These are phyloP conservation scores for Alitta virens DNA, from an alignment of 2,888 invertebrate species.

Conservation along the genomic window DNA sequence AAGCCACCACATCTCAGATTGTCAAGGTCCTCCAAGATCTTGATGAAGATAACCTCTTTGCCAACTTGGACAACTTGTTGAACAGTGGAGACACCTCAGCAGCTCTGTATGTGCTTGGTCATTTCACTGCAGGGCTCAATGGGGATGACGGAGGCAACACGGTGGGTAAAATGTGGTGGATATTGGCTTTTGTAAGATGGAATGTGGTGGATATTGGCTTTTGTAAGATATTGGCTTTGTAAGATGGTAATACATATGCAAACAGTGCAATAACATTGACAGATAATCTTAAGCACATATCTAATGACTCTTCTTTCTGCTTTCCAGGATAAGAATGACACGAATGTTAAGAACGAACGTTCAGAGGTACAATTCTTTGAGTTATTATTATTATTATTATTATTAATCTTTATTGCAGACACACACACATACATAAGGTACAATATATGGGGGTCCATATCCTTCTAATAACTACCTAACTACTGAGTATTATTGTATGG, in stretches of 20 bases:
- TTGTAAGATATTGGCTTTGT: too few species aligned
- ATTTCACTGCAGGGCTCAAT: constrained; percentile 13
- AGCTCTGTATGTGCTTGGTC: constrained; percentile 25
- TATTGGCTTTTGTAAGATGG: background rate
- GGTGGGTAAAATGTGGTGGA: background rate
- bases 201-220: too few species aligned
- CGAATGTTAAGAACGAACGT: constrained; percentile 1
- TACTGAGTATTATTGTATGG: too few species aligned
- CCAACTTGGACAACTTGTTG: constrained; percentile 23
- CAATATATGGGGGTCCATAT: too few species aligned
- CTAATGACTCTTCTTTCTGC: too few species aligned
- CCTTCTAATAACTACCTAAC: too few species aligned
- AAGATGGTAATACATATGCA: too few species aligned
- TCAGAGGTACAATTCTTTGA: background rate
- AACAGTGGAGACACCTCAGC: constrained; percentile 28
- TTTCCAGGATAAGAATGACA: constrained; percentile 1
- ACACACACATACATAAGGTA: constrained; percentile 24
- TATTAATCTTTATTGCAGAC: too few species aligned
- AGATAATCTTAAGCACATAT: too few species aligned
- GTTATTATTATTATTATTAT: background rate
- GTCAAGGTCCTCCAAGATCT: constrained; percentile 19
- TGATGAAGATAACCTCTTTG: constrained; percentile 10
- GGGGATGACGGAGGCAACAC: background rate
- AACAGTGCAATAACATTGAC: background rate
- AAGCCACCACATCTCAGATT: constrained; percentile 26